A percentile compares a stretch with the other conserved stretches of the same genome.
These are phyloP conservation scores for Lucifuga dentata DNA, from an alignment of 2,113 vertebrate genomes.

Conservation along the genomic window DNA sequence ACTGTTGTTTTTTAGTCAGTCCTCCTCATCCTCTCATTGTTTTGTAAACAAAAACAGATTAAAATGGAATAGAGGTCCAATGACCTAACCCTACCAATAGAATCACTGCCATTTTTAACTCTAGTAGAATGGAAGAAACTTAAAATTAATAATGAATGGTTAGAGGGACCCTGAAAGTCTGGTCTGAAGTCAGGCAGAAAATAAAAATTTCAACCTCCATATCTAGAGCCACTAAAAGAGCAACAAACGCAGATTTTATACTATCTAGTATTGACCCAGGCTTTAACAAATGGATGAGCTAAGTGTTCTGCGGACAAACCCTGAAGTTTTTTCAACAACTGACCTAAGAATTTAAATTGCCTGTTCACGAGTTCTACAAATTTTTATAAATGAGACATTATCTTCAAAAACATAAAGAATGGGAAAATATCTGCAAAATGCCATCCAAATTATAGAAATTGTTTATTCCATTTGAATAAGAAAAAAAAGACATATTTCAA, in stretches of 20 bases:
- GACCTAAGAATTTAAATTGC: neutral
- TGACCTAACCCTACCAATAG: neutral
- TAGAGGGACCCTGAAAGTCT: neutral
- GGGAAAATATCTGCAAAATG: neutral
- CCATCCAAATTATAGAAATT: neutral
- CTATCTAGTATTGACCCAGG: neutral
- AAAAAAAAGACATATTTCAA: too few species aligned
- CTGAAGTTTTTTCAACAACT: neutral
- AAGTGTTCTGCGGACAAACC: neutral
- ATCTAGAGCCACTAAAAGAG: neutral
- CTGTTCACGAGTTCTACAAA: neutral
- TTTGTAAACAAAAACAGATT: too few species aligned
- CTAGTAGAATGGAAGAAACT: neutral
- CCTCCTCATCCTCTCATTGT: too few species aligned
- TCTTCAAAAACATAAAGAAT: neutral
- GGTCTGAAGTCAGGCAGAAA: neutral
- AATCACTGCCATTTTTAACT: slow-evolving; percentile 1
- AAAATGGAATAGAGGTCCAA: too few species aligned
- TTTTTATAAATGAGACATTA: neutral
- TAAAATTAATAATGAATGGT: neutral
- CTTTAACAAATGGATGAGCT: neutral
- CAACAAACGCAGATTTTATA: neutral
- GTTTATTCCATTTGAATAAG: too few species aligned
- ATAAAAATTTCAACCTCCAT: neutral
- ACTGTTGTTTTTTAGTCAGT: too few species aligned